Evolutionary conservation across 2,888 invertebrate genomes (phyloP).

Genomic region (Prosapia bicincta): DNA sequence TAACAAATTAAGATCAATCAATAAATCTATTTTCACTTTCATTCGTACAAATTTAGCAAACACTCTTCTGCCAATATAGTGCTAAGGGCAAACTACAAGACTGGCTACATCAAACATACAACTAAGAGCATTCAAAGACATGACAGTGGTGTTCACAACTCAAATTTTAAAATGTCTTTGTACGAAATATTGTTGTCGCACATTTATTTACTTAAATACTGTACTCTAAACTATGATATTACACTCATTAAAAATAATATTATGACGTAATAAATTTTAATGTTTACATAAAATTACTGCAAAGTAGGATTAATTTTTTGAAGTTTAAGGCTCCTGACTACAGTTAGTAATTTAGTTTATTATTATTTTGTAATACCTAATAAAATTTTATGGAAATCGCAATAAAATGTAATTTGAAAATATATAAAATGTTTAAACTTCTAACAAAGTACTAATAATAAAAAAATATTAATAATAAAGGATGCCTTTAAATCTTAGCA

Average conservation of each 20-base stretch:
- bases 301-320: background rate
- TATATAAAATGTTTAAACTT: background rate
- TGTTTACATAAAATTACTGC: background rate
- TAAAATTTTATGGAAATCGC: background rate
- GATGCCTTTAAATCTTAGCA: background rate
- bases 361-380: background rate
- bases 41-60: slow-evolving; percentile 17
- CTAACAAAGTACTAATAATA: too few species aligned
- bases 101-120: slow-evolving; percentile 20
- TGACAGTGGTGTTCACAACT: background rate
- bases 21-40: slow-evolving; percentile 21
- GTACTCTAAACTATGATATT: background rate
- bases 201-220: background rate
- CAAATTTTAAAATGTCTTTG: background rate
- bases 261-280: background rate
- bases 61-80: slow-evolving; percentile 10
- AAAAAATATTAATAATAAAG: too few species aligned
- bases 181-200: background rate
- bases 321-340: background rate
- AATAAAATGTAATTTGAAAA: too few species aligned
- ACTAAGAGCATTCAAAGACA: slow-evolving; percentile 20
- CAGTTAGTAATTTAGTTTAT: background rate
- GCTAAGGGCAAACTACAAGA: slow-evolving; percentile 4
- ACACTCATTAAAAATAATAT: background rate
- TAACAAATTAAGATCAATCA: slow-evolving; percentile 18